phyloP scores from a whole-genome alignment of 2,888 invertebrate species.

The Isotomurus palustris region DNA sequence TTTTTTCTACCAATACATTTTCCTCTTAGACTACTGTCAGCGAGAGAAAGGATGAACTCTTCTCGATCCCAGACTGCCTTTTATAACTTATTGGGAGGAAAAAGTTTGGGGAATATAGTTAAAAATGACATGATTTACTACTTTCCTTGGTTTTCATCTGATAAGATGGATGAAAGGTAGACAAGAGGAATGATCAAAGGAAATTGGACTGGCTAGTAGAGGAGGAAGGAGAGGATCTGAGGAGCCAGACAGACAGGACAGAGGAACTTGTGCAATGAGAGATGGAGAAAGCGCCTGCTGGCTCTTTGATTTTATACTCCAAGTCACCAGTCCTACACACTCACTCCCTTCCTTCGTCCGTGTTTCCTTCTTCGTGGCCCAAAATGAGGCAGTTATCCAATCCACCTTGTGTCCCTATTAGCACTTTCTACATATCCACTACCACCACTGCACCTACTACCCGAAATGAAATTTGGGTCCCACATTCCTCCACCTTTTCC shows the following conservation, averaged over 20 bases:
- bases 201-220: constrained; percentile 26
- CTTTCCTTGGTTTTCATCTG: constrained; percentile 17
- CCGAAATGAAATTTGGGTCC: too few species aligned
- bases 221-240: too few species aligned
- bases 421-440: too few species aligned
- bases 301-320: background rate
- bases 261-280: background rate
- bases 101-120: background rate
- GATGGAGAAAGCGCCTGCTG: background rate
- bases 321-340: too few species aligned
- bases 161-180: constrained; percentile 33
- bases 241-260: constrained; percentile 1
- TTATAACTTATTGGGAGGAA: constrained; percentile 1
- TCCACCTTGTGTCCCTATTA: too few species aligned
- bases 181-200: constrained; percentile 29
- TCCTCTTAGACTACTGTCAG: too few species aligned
- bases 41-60: background rate
- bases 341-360: too few species aligned
- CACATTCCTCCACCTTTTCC: too few species aligned
- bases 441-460: too few species aligned
- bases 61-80: background rate
- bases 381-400: too few species aligned
- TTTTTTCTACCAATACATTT: too few species aligned
- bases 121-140: constrained; percentile 35
- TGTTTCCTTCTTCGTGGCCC: too few species aligned